A percentile compares a stretch with the other conserved stretches of the same genome.
These are phyloP conservation scores for Halcyon badia DNA, from an alignment of 2,797 vertebrate genomes.

Conservation along the genomic window DNA sequence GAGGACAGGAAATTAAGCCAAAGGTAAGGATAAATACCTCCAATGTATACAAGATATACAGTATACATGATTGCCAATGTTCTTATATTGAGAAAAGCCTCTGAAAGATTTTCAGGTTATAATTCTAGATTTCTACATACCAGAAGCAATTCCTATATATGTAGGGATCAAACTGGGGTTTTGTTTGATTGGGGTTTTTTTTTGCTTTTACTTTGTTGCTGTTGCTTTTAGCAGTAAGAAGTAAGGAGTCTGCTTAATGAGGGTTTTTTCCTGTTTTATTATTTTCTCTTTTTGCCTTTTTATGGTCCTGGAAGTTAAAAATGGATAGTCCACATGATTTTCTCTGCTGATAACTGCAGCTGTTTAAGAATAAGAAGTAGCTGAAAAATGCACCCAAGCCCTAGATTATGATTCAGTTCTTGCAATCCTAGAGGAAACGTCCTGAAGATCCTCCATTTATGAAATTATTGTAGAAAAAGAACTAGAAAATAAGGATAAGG, in stretches of 20 bases:
- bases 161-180: neutral
- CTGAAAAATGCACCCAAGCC: neutral
- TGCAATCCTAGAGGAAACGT: neutral
- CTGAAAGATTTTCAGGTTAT: neutral
- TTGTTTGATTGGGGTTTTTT: neutral
- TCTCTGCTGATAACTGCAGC: neutral
- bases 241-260: neutral
- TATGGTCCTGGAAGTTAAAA: neutral
- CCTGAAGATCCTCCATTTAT: neutral
- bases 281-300: neutral
- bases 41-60: neutral
- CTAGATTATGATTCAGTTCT: neutral
- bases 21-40: neutral
- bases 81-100: neutral
- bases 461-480: neutral
- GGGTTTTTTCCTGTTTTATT: neutral
- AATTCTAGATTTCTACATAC: neutral
- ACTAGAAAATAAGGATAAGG: neutral
- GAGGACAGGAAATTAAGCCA: neutral
- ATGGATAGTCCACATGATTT: neutral
- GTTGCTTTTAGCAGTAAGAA: neutral
- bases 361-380: neutral
- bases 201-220: neutral
- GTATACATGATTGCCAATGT: neutral
- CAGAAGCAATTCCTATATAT: neutral